Evolutionary conservation across 2,888 invertebrate genomes (phyloP).

Genomic region (Pyrocoelia pectoralis): DNA sequence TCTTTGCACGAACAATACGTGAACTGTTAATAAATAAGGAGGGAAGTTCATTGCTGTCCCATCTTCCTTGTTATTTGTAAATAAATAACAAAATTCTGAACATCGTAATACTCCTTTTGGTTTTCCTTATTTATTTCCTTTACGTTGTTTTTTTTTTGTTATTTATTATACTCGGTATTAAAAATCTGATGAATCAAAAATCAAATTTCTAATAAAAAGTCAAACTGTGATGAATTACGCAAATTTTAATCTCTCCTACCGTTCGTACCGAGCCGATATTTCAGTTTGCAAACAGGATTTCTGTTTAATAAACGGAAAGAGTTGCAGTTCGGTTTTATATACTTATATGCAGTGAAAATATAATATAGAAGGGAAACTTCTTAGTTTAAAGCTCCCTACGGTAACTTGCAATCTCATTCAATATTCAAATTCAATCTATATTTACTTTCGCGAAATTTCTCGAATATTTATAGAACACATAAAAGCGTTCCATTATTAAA

Average conservation of each 20-base stretch:
- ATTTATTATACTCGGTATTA: no score
- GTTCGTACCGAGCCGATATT: no score
- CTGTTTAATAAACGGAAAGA: background rate
- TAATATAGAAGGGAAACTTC: background rate
- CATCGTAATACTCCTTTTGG: background rate
- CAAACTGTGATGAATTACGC: no score
- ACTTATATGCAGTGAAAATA: background rate
- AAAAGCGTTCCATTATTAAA: background rate
- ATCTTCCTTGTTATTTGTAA: background rate
- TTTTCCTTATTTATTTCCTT: no score
- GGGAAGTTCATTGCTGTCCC: background rate
- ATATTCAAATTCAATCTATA: constrained; percentile 1
- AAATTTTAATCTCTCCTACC: no score
- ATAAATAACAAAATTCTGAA: background rate
- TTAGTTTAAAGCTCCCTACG: background rate
- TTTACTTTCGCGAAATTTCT: background rate
- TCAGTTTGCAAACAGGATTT: background rate
- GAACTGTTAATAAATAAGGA: background rate
- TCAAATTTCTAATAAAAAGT: background rate
- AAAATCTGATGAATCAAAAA: background rate
- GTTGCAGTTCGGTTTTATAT: background rate
- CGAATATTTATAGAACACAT: background rate
- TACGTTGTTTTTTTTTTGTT: background rate
- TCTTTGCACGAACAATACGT: constrained; percentile 1
- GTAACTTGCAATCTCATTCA: background rate